Base-by-base conservation (phyloP, 1,140 invertebrate species). In the Mercenaria mercenaria region DNA sequence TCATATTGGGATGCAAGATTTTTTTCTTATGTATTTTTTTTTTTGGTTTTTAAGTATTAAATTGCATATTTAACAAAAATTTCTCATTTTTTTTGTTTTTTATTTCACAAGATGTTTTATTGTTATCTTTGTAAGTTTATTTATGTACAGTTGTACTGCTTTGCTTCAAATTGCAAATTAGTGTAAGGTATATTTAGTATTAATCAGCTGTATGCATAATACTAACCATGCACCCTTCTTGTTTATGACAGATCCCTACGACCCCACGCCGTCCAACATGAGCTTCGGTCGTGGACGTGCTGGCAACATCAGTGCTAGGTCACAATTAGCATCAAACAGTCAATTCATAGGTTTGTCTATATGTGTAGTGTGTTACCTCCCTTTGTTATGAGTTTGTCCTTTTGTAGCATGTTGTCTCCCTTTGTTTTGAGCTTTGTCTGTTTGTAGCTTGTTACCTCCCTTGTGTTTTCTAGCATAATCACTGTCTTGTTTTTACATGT, bases 291-390 rank as follows among this genome's bases (percentile, higher is more conserved):
- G 39, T 15, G 29, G 56, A 37, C 76, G 89, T 18, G 89, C 81
- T n/a, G 89, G 89, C 59, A 92, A 92, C 39, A 64, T 89, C 59
- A 92, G 87, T 77, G 90, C 92, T 90, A 92, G 86, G 79, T 93
- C 92, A 69, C 92, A 93, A 90, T 93, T 95, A 32, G 92, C 94
- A 13, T 94, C 95, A 82, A 94, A 95, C 92, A 95, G 94, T 93
- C 95, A 94, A 90, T 95, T 95, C 90, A 95, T 95, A 94, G 94
- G 95, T 95, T 92, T 91, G 94, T 95, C 18, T 82, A 43, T 67
- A 37, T 52, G 61, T 81, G 59, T 83, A 32, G 26, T 88, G 86
- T 88, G 76, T 76, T 43, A 20, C 64, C 39, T 64, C 80, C 52
- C 59, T 20, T 74, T 64, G 74, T 61, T 69, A 1, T 61, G 56